Evolutionary conservation across 2,113 vertebrate species (phyloP).

Genomic region (Burhinus bistriatus): DNA sequence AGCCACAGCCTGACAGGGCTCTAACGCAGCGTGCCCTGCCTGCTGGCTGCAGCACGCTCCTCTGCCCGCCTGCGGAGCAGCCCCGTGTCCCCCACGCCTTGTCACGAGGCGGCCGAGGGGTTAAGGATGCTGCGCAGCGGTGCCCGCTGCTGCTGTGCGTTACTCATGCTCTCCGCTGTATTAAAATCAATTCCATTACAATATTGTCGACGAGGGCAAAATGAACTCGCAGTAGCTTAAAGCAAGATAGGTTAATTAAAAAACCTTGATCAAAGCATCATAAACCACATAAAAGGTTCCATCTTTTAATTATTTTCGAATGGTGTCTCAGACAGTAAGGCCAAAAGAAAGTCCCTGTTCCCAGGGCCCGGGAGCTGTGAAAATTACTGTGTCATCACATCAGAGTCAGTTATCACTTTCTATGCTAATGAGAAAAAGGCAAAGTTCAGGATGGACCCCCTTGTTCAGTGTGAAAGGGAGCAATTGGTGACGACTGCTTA

Average conservation of each 20-base stretch:
- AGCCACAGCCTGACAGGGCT: no score
- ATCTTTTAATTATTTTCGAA: constrained; percentile 67
- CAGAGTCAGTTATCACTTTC: background rate
- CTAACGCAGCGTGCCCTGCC: background rate
- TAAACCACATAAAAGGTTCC: constrained; percentile 55
- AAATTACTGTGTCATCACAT: background rate
- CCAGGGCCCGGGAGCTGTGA: background rate
- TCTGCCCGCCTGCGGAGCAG: rapidly evolving
- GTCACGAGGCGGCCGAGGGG: background rate
- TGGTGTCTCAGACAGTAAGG: background rate
- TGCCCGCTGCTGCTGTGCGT: background rate
- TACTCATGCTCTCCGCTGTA: rapidly evolving
- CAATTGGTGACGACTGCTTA: rapidly evolving
- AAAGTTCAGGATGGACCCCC: rapidly evolving
- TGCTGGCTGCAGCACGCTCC: background rate
- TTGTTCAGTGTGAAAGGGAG: background rate
- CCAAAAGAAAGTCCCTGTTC: background rate
- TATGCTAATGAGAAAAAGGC: background rate
- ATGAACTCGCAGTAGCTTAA: constrained; percentile 54
- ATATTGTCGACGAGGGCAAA: background rate
- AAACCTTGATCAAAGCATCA: constrained; percentile 67
- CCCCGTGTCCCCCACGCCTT: rapidly evolving
- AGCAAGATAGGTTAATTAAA: constrained; percentile 74
- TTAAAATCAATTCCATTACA: background rate
- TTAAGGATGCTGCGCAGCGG: background rate